Conservation (phyloP, 2,113 vertebrate species). For the Cryptotis parvus region DNA sequence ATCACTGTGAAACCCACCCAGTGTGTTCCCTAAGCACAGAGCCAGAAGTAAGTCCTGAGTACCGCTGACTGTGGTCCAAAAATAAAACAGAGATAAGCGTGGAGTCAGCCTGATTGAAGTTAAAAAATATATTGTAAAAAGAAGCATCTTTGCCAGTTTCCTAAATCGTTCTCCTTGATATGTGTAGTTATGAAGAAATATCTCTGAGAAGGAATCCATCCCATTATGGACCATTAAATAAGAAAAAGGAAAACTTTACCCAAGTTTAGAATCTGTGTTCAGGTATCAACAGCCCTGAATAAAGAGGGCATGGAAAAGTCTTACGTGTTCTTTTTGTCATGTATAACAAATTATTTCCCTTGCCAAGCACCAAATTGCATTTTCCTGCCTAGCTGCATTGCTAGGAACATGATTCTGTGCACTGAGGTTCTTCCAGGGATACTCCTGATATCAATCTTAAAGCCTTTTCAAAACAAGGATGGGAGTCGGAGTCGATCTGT, state of each 20-base stretch:
- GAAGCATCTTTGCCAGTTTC: neutral
- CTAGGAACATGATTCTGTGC: conserved; percentile 53
- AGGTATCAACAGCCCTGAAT: conserved; percentile 65
- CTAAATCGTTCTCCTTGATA: conserved; percentile 17
- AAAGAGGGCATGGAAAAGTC: conserved; percentile 2
- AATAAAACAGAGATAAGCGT: neutral
- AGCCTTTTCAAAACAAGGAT: conserved; percentile 81
- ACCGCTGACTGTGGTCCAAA: too few relatives aligned
- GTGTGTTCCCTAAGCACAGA: too few relatives aligned
- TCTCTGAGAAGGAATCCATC: conserved; percentile 23
- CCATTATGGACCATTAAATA: neutral
- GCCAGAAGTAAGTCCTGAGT: too few relatives aligned
- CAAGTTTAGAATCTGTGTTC: conserved; percentile 62
- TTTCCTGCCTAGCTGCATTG: conserved; percentile 40
- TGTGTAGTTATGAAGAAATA: neutral
- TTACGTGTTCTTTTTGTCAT: conserved; percentile 63
- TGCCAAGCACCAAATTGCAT: conserved; percentile 77
- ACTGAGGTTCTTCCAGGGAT: conserved; percentile 78
- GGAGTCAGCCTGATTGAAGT: neutral
- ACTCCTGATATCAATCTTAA: conserved; percentile 85
- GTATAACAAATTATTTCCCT: conserved; percentile 83
- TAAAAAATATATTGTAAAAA: conserved; percentile 22
- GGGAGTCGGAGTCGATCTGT: conserved; percentile 80
- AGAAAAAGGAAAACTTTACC: conserved; percentile 43
- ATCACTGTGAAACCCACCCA: too few relatives aligned